phyloP scores from a whole-genome alignment of 92 coral and sea anemone genomes.

The Virgularia gustaviana region DNA sequence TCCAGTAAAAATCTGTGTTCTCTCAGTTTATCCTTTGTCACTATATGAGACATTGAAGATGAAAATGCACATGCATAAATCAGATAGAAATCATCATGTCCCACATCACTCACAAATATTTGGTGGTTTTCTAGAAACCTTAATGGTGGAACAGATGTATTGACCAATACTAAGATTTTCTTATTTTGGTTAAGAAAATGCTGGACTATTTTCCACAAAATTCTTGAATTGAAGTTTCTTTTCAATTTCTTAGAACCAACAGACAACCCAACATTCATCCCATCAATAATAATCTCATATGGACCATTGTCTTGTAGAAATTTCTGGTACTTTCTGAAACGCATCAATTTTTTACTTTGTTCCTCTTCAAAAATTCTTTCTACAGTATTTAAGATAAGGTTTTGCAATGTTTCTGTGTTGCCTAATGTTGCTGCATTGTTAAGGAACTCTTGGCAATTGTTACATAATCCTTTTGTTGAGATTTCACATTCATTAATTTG shows the following conservation, averaged over 20 bases:
- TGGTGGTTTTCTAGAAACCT: slow-evolving; percentile 42
- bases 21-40: slow-evolving; percentile 77
- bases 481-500: slow-evolving; percentile 52
- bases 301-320: slow-evolving; percentile 51
- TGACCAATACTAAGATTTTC: slow-evolving; percentile 65
- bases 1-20: slow-evolving; percentile 77
- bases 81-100: slow-evolving; percentile 69
- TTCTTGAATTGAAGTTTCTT: slow-evolving; percentile 46
- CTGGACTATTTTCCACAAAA: slow-evolving; percentile 41
- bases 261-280: slow-evolving; percentile 76
- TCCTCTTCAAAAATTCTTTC: slow-evolving; percentile 28
- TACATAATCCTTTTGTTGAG: slow-evolving; percentile 59
- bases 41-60: slow-evolving; percentile 46
- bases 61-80: slow-evolving; percentile 83
- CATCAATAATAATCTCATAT: slow-evolving; percentile 88
- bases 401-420: slow-evolving; percentile 14
- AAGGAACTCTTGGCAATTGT: slow-evolving; percentile 57
- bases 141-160: slow-evolving; percentile 49
- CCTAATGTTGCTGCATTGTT: slow-evolving; percentile 22
- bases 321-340: slow-evolving; percentile 51
- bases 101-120: slow-evolving; percentile 40
- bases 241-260: slow-evolving; percentile 37
- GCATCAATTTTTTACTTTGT: slow-evolving; percentile 11
- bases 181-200: slow-evolving; percentile 57
- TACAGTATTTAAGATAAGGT: slow-evolving; percentile 43